Base-by-base conservation (phyloP, 2,888 invertebrate species). In the Apodemia duryi region DNA sequence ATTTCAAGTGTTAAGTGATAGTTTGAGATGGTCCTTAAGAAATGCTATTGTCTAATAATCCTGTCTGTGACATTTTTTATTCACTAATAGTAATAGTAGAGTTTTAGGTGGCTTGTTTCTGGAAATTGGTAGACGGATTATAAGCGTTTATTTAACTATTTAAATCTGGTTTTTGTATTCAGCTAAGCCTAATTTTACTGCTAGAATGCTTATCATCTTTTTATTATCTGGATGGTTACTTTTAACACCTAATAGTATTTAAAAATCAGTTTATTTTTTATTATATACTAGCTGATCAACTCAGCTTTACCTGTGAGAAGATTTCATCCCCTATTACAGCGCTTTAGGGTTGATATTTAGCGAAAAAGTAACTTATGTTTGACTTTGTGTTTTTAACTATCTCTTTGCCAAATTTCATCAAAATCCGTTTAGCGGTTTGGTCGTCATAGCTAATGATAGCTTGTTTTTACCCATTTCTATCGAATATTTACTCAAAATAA, bases 1-100 rank as follows among this genome's bases (percentile, higher is more conserved):
- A 73, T 71, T 70, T 77, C 76, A 73, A 73, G 74, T 77, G 79
- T 78, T 72, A 76, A 76, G 29, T 29, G 11, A 11, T 54, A 43
- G 43, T 2, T 43, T 10, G 6, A 43, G 43, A 11, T 43, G 54
- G 54, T 29, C 28, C 29, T 28, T 54, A 54, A 54, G 43, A 11
- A 43, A 28, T 9, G 51, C 29, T 29, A 29, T 54, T 54, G 54
- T 54, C 11, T 29, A 54, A 2, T 10, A 51, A 51, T n/a, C 54
- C 54, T 11, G 54, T 54, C 29, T 28, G 28, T 54, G 54, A 54
- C 28, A 29, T 57, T 57, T 57, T 57, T 57, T 57, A 32, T 29
- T 57, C 2, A 29, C 10, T 57, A 57, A 57, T 46, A 13, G 46
- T 46, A 46, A 57, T 46, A 13, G 46, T 46, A 46, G 46, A 46